These are phyloP conservation scores for Drosophila cardini DNA, from an alignment of 1,140 invertebrate genomes.

Conservation along the genomic window DNA sequence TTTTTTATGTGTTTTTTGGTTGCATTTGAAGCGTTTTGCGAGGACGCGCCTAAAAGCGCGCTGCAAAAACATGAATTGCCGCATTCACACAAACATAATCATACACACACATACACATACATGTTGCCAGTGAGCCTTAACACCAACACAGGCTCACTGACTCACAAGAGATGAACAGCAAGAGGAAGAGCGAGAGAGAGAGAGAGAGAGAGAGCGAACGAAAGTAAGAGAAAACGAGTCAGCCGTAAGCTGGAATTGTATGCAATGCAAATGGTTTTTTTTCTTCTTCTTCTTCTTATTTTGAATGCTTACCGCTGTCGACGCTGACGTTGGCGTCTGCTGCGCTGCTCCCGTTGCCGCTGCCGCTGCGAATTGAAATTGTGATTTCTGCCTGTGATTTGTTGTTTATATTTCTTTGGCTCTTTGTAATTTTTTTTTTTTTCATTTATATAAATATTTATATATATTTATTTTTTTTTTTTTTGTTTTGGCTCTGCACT, in stretches of 20 bases:
- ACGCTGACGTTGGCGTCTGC: constrained; percentile 15
- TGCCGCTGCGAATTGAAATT: constrained; percentile 12
- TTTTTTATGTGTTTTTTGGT: background rate
- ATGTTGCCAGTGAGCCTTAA: constrained; percentile 3
- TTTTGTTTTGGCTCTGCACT: constrained; percentile 13
- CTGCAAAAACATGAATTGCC: constrained; percentile 43
- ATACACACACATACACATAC: constrained; percentile 19
- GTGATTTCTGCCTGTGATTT: constrained; percentile 44
- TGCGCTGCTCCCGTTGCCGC: constrained; percentile 6
- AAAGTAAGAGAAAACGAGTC: background rate
- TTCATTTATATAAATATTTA: constrained; percentile 12
- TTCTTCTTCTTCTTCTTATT: constrained; percentile 15
- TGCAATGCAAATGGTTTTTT: constrained; percentile 30
- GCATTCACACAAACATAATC: constrained; percentile 30
- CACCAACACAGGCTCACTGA: constrained; percentile 10
- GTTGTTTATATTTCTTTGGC: constrained; percentile 18
- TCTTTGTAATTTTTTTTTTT: constrained; percentile 16
- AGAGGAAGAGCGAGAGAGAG: constrained; percentile 14
- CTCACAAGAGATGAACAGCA: background rate
- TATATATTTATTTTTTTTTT: constrained; percentile 20
- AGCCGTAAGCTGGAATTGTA: constrained; percentile 30
- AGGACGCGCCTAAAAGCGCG: constrained; percentile 49
- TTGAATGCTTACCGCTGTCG: constrained; percentile 44
- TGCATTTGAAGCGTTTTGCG: constrained; percentile 22
- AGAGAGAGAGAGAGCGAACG: background rate